Percentiles rank a stretch among this genome's conserved stretches.
phyloP scores from a whole-genome alignment of 2,113 vertebrate genomes.

The Megaleporinus macrocephalus region DNA sequence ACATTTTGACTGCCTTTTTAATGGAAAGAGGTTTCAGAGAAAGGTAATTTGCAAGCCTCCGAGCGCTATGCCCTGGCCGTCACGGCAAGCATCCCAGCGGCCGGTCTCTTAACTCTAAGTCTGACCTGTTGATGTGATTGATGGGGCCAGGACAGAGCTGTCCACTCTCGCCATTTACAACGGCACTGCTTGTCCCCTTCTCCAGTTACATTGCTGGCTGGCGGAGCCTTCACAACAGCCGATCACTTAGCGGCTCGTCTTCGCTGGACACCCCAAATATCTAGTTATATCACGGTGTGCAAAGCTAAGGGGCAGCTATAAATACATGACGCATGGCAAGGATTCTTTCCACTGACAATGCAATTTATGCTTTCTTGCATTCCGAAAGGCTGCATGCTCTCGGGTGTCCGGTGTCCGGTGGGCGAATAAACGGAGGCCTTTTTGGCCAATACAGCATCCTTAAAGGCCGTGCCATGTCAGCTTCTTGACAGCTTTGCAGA shows the following conservation, averaged over 20 bases:
- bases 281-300: slow-evolving; percentile 57
- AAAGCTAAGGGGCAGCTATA: slow-evolving; percentile 61
- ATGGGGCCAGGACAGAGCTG: slow-evolving; percentile 48
- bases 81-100: slow-evolving; percentile 41
- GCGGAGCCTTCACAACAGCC: slow-evolving; percentile 37
- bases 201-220: slow-evolving; percentile 55
- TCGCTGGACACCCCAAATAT: slow-evolving; percentile 30
- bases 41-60: slow-evolving; percentile 39
- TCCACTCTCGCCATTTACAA: slow-evolving; percentile 47
- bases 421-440: neutral
- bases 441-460: neutral
- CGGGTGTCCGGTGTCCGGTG: slow-evolving; percentile 24
- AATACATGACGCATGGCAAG: slow-evolving; percentile 54
- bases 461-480: neutral
- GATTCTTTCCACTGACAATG: slow-evolving; percentile 64
- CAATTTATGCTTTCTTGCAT: slow-evolving; percentile 47
- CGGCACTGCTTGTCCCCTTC: slow-evolving; percentile 40
- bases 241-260: slow-evolving; percentile 49
- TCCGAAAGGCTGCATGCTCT: slow-evolving; percentile 12
- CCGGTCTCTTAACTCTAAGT: slow-evolving; percentile 2
- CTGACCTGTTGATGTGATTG: slow-evolving; percentile 59
- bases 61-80: slow-evolving; percentile 3
- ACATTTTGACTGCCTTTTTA: slow-evolving; percentile 24
- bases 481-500: neutral
- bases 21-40: slow-evolving; percentile 47